Percentiles rank a stretch among this genome's conserved stretches.
phyloP scores from a whole-genome alignment of 2,888 invertebrate genomes.

The Hydropsyche betteni region DNA sequence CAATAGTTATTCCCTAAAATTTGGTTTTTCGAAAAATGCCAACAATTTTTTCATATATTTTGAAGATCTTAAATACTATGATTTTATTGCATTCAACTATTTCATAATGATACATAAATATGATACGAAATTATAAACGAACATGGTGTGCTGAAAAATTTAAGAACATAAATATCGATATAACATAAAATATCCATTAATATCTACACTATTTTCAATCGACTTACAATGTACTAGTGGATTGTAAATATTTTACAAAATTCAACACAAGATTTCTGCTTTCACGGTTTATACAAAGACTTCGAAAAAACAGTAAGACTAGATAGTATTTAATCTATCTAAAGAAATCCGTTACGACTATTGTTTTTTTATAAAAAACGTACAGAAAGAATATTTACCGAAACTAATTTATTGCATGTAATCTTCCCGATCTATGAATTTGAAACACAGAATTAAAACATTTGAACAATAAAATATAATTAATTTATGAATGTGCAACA shows the following conservation, averaged over 20 bases:
- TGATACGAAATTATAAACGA: background rate
- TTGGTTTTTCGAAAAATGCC: too few relatives aligned
- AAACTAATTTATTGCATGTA: background rate
- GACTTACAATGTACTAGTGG: background rate
- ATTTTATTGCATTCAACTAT: constrained; percentile 15
- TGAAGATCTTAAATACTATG: constrained; percentile 6
- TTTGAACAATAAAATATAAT: constrained; percentile 3
- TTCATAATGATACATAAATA: constrained; percentile 1
- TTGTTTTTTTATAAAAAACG: background rate
- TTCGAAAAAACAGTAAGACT: constrained; percentile 15
- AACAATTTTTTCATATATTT: background rate
- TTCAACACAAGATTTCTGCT: background rate
- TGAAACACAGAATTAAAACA: background rate
- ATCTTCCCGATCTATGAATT: background rate
- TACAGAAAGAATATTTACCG: constrained; percentile 1
- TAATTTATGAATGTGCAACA: background rate
- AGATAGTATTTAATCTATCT: constrained; percentile 12
- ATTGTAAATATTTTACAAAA: constrained; percentile 23
- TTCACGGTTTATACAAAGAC: constrained; percentile 1
- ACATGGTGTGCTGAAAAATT: background rate
- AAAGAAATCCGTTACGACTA: background rate
- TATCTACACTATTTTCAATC: constrained; percentile 13
- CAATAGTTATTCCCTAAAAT: too few relatives aligned
- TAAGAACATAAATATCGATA: background rate
- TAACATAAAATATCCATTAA: background rate